These are phyloP conservation scores for Columba guinea DNA, from an alignment of 2,797 vertebrate species.

Conservation along the genomic window DNA sequence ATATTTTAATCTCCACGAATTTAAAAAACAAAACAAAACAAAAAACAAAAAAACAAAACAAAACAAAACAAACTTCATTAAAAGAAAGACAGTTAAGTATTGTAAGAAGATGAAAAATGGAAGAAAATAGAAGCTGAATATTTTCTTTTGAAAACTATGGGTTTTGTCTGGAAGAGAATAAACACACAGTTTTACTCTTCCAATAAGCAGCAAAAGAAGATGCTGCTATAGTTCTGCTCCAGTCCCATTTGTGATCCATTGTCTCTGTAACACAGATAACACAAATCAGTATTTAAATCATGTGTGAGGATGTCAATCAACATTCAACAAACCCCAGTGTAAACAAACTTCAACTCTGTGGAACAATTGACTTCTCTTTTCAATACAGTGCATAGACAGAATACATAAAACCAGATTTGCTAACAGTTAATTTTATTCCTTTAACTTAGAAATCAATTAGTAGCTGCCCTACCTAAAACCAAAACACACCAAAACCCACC, in stretches of 20 bases:
- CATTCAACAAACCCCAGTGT: background rate
- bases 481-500: background rate
- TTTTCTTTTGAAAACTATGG: background rate
- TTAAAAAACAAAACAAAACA: background rate
- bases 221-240: background rate
- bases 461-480: background rate
- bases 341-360: background rate
- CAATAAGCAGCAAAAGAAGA: background rate
- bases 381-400: background rate
- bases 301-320: background rate
- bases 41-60: too few species aligned
- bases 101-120: background rate
- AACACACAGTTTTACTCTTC: background rate
- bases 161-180: background rate
- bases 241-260: background rate
- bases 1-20: background rate
- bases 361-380: background rate
- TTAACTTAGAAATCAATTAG: background rate
- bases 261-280: background rate
- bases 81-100: background rate
- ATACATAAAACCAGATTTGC: background rate
- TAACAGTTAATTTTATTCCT: background rate
- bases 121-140: background rate
- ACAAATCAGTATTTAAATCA: background rate
- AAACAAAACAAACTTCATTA: accelerated